Conservation (phyloP, 2,113 vertebrate species). For the Colossoma macropomum region DNA sequence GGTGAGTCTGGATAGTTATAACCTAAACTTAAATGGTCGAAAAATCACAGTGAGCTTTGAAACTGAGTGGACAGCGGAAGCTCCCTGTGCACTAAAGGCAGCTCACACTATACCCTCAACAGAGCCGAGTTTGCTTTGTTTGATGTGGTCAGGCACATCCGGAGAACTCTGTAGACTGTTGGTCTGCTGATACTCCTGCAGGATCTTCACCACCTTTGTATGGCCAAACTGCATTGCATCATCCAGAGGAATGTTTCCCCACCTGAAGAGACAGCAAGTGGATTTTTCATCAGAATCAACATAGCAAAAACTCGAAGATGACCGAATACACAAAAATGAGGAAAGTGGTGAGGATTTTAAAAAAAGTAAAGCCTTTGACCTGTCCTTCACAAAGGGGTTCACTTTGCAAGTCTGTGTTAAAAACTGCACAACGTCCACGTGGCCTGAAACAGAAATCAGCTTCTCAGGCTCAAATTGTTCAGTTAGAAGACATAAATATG, state of each 20-base stretch:
- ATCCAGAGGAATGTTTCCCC: conserved; percentile 85
- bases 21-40: not conserved
- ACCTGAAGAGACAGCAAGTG: conserved; percentile 67
- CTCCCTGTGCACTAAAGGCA: too few species aligned
- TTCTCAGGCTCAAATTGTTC: conserved; percentile 3
- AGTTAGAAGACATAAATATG: conserved; percentile 4
- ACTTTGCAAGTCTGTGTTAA: conserved; percentile 84
- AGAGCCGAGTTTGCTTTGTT: conserved; percentile 65
- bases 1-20: not conserved
- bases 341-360: not conserved
- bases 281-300: not conserved
- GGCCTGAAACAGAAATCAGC: conserved; percentile 72
- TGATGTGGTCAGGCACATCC: conserved; percentile 57
- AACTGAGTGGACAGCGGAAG: not conserved
- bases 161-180: conserved; percentile 56
- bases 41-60: not conserved
- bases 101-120: conserved; percentile 79
- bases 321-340: not conserved
- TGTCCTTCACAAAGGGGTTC: conserved; percentile 84
- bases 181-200: conserved; percentile 81
- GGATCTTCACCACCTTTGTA: conserved; percentile 75
- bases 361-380: conserved; percentile 65
- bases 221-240: conserved; percentile 85
- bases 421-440: conserved; percentile 84
- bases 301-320: not conserved